Evolutionary conservation across 2,888 invertebrate genomes (phyloP), one percentile per base, ranked within the genome.

Genomic region (Drosophila demipolita): DNA sequence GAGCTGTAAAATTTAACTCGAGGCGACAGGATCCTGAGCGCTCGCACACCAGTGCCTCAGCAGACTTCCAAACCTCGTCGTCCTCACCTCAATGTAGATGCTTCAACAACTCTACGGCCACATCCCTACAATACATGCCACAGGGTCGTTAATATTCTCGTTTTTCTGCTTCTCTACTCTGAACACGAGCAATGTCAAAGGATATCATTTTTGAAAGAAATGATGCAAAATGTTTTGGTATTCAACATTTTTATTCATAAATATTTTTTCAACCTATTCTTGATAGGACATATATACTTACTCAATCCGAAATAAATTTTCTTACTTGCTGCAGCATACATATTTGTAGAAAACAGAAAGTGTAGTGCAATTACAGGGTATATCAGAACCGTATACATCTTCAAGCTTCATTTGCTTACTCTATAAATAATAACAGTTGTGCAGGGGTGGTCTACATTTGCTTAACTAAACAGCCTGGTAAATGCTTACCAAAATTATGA

Each of bases 1-100:
- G 81, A 79, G 83, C 75, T 83, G 81, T 74, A 81, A 79, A 83
- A 83, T 81, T 75, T 81, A 81, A 83, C 81, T 83, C 71, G 76
- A 66, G 83, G 83, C 83, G 83, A 83, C 83, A 83, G 83, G 64
- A 74, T 77, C 60, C 71, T 77, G 72, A 76, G 60, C 68, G 75
- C 78, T 60, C 54, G 50, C 66, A 70, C 66, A 60, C 61, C 58
- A 66, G 61, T 53, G 66, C 60, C 64, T 60, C 61, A 29, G 71
- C 50, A 54, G 57, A 36, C 55, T 55, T 49, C 59, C 40, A 62
- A 63, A 65, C 66, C 49, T 52, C 68, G 60, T 61, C 63, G 38
- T 61, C 66, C 63, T 73, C 70, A 76, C 65, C 65, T 67, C 60
- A 26, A 65, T 42, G 15, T 8, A 15, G 79, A 40, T 60, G 50